Conservation (phyloP, 1,140 invertebrate species). For the Drosophila ananassae region DNA sequence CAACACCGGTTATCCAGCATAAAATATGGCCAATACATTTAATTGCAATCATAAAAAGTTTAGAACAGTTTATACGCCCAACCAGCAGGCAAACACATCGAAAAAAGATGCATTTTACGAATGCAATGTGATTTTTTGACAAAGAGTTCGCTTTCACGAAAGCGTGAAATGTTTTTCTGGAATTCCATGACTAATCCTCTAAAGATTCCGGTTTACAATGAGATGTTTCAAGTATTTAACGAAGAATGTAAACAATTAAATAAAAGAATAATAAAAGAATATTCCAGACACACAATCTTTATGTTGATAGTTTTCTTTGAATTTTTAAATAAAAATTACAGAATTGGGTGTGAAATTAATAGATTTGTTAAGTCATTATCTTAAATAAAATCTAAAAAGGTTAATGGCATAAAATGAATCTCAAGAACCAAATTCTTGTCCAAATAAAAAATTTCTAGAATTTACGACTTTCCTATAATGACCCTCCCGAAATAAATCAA, state of each 20-base stretch:
- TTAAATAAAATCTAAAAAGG: too few species aligned
- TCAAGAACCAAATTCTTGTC: background rate
- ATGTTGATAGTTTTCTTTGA: background rate
- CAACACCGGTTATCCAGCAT: conserved; percentile 33
- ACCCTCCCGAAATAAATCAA: conserved; percentile 5
- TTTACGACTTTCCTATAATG: conserved; percentile 3
- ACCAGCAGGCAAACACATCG: background rate
- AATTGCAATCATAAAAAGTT: conserved; percentile 68
- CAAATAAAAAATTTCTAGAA: background rate
- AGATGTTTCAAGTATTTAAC: conserved; percentile 1
- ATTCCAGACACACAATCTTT: conserved; percentile 8
- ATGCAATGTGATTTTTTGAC: background rate
- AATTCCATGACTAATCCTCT: conserved; percentile 14
- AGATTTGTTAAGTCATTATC: too few species aligned
- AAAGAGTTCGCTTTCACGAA: background rate
- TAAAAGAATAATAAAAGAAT: background rate
- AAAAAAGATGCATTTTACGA: background rate
- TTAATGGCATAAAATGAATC: background rate
- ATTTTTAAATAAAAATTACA: background rate
- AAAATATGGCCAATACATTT: conserved; percentile 37
- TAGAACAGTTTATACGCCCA: conserved; percentile 46
- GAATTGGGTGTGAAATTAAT: background rate
- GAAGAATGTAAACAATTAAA: conserved; percentile 22
- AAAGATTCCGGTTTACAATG: conserved; percentile 23
- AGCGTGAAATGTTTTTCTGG: background rate